Evolutionary conservation across 92 coral and sea anemone species (phyloP).

Genomic region (Parazoanthus atlanticus): DNA sequence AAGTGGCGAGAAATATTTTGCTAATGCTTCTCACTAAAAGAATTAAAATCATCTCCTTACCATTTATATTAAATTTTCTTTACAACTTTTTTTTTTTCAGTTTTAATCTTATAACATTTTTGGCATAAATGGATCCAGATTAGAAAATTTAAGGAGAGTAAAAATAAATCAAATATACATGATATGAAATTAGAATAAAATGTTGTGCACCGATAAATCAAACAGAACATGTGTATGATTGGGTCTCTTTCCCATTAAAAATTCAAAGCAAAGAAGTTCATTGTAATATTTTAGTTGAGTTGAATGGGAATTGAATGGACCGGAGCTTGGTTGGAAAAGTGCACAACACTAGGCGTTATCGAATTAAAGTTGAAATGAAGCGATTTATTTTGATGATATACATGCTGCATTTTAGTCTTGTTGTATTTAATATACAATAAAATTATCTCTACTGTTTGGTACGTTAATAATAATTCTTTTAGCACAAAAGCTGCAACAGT

Average conservation of each 20-base stretch:
- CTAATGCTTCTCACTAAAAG: not conserved
- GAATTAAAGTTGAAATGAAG: not conserved
- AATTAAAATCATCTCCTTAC: not conserved
- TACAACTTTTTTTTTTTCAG: not conserved
- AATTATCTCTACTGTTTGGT: too few relatives aligned
- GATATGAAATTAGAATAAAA: too few relatives aligned
- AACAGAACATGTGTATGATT: too few relatives aligned
- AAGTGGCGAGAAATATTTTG: too few relatives aligned
- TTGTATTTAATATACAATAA: not conserved
- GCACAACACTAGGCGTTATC: too few relatives aligned
- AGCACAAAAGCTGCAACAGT: too few relatives aligned
- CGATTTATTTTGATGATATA: not conserved
- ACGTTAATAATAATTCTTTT: too few relatives aligned
- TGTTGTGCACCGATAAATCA: too few relatives aligned
- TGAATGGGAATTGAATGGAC: not conserved
- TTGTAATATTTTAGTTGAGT: too few relatives aligned
- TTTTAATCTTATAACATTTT: too few relatives aligned
- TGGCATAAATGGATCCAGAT: not conserved
- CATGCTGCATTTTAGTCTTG: not conserved
- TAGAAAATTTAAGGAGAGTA: too few relatives aligned
- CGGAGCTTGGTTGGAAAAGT: not conserved
- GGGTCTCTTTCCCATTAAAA: not conserved
- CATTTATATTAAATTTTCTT: not conserved
- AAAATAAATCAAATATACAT: too few relatives aligned
- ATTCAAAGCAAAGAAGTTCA: not conserved